These are phyloP conservation scores for Sebastes hopkinsi DNA, from an alignment of 2,797 vertebrate species.

Conservation along the genomic window DNA sequence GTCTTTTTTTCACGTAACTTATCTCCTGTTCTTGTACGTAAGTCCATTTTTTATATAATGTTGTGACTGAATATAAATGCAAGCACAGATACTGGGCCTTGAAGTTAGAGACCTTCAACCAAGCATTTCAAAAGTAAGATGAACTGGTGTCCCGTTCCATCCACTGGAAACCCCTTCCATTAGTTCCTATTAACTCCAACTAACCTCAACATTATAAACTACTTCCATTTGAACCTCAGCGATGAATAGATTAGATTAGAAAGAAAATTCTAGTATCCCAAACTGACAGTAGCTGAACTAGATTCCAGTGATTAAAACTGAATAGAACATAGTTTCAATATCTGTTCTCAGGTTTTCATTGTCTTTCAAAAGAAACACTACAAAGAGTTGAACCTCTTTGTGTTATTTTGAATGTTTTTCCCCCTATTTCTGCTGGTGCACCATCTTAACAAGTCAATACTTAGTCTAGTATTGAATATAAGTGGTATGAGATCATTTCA, in stretches of 20 bases:
- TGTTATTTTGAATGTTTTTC: background rate
- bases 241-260: slow-evolving; percentile 17
- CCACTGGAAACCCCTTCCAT: slow-evolving; percentile 39
- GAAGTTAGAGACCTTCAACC: slow-evolving; percentile 82
- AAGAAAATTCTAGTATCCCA: slow-evolving; percentile 25
- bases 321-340: slow-evolving; percentile 30
- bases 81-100: slow-evolving; percentile 84
- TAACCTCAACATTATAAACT: slow-evolving; percentile 59
- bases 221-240: slow-evolving; percentile 38
- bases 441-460: slow-evolving; percentile 51
- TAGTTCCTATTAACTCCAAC: slow-evolving; percentile 66
- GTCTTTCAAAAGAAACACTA: background rate
- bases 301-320: slow-evolving; percentile 43
- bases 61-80: slow-evolving; percentile 81
- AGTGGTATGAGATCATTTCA: background rate
- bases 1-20: slow-evolving; percentile 4
- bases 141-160: slow-evolving; percentile 44
- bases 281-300: slow-evolving; percentile 64
- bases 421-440: background rate
- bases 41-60: slow-evolving; percentile 65
- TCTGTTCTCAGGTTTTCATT: slow-evolving; percentile 9
- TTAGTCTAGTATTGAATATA: background rate
- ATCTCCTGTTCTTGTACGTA: slow-evolving; percentile 33
- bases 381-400: slow-evolving; percentile 3
- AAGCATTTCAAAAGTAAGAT: slow-evolving; percentile 82